phyloP scores from a whole-genome alignment of 2,113 vertebrate genomes.

The Hipposideros armiger region DNA sequence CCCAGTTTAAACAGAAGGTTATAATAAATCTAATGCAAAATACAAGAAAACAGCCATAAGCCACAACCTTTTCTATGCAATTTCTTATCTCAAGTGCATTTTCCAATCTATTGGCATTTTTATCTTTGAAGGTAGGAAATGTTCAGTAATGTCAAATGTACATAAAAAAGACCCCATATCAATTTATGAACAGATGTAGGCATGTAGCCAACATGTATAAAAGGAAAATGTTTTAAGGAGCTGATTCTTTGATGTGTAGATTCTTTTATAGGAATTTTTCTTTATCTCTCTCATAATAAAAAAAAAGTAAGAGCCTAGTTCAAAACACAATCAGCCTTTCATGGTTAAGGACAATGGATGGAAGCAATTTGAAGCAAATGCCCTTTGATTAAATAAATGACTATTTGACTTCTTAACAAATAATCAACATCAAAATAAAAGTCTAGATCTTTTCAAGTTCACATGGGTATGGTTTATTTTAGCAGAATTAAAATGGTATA shows the following conservation, averaged over 20 bases:
- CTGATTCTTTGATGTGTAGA: constrained; percentile 81
- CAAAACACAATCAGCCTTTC: constrained; percentile 84
- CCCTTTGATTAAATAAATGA: constrained; percentile 85
- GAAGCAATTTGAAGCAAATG: constrained; percentile 84
- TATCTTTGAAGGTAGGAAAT: constrained; percentile 48
- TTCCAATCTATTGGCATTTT: constrained; percentile 36
- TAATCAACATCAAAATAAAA: constrained; percentile 82
- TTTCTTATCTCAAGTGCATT: constrained; percentile 56
- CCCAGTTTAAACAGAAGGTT: constrained; percentile 36
- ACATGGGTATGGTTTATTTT: constrained; percentile 82
- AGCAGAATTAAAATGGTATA: constrained; percentile 76
- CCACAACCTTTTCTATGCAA: background rate
- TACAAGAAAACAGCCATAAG: constrained; percentile 31
- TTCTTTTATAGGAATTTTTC: constrained; percentile 84
- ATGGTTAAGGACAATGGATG: constrained; percentile 81
- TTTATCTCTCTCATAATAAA: constrained; percentile 81
- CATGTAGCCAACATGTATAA: constrained; percentile 77
- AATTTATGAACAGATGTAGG: constrained; percentile 76
- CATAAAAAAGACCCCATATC: constrained; percentile 55
- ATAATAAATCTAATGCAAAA: constrained; percentile 51
- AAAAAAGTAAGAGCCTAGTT: constrained; percentile 73
- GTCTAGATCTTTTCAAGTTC: constrained; percentile 82
- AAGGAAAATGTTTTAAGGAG: constrained; percentile 80
- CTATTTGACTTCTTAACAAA: constrained; percentile 82
- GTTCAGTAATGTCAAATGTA: constrained; percentile 12